These are phyloP conservation scores for Drosophila stalkeri DNA, from an alignment of 2,888 invertebrate genomes.

Conservation along the genomic window DNA sequence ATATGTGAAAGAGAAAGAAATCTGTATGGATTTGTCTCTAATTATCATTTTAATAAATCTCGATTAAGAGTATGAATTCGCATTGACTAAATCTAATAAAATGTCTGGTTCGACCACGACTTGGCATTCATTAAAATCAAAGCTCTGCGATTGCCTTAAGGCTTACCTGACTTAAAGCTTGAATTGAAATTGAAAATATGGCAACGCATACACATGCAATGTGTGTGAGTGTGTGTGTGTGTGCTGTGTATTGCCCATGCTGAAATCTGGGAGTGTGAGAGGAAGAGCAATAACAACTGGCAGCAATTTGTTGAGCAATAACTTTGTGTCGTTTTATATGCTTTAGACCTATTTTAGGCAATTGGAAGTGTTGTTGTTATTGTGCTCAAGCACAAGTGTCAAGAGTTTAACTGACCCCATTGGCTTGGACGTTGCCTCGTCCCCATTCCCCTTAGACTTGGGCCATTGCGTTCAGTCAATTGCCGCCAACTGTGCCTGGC, in stretches of 20 bases:
- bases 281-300: constrained; percentile 8
- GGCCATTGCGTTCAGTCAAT: constrained; percentile 61
- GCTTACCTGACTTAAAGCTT: neutral
- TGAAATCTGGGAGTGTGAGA: neutral
- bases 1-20: neutral
- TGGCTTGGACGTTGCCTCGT: neutral
- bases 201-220: neutral
- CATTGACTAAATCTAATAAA: neutral
- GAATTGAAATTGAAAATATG: neutral
- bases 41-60: neutral
- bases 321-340: constrained; percentile 36
- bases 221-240: neutral
- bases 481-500: constrained; percentile 63
- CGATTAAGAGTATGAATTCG: neutral
- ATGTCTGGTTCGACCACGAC: neutral
- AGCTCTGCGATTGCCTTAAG: too few relatives aligned
- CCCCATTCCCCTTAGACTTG: constrained; percentile 6
- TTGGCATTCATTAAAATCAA: neutral
- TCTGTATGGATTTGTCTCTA: neutral
- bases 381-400: constrained; percentile 13
- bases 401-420: constrained; percentile 34
- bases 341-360: constrained; percentile 25
- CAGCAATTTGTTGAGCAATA: constrained; percentile 41
- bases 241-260: neutral
- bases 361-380: constrained; percentile 25